A percentile compares a stretch with the other conserved stretches of the same genome.
Conservation (phyloP, 2,888 invertebrate genomes). For the Hesperia comma region DNA sequence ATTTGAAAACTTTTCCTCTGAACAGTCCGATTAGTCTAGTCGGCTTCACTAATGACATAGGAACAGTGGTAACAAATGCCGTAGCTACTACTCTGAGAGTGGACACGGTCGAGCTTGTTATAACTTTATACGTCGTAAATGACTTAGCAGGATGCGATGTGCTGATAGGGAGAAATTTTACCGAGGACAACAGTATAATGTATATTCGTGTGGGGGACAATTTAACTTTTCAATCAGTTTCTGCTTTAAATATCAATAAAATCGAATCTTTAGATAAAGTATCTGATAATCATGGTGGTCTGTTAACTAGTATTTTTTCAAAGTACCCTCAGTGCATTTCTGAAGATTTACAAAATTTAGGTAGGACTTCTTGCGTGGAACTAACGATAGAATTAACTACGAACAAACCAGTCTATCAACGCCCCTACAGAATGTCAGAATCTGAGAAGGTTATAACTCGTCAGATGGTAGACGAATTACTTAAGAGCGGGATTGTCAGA, state of each 20-base stretch:
- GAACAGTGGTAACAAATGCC: slow-evolving; percentile 23
- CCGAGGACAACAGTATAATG: slow-evolving; percentile 41
- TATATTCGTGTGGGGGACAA: slow-evolving; percentile 39
- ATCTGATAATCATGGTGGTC: neutral
- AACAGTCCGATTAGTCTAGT: slow-evolving; percentile 20
- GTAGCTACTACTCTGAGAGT: slow-evolving; percentile 25
- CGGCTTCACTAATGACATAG: slow-evolving; percentile 38
- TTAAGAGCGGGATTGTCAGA: slow-evolving; percentile 21
- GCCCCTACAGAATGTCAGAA: slow-evolving; percentile 42
- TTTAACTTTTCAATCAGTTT: slow-evolving; percentile 33
- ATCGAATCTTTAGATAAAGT: slow-evolving; percentile 3
- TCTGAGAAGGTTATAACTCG: slow-evolving; percentile 31
- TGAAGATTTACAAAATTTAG: slow-evolving; percentile 37
- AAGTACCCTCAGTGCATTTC: slow-evolving; percentile 39
- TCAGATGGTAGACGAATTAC: slow-evolving; percentile 39
- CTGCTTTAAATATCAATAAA: neutral
- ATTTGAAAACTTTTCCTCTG: slow-evolving; percentile 29
- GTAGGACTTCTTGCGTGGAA: slow-evolving; percentile 40
- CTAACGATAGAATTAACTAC: slow-evolving; percentile 39
- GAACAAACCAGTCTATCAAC: slow-evolving; percentile 38
- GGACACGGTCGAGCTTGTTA: slow-evolving; percentile 34
- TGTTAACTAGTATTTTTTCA: slow-evolving; percentile 33
- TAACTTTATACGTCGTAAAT: slow-evolving; percentile 36
- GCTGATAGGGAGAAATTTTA: slow-evolving; percentile 44
- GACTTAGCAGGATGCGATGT: slow-evolving; percentile 35